Percentiles rank a stretch among this genome's conserved stretches.
Evolutionary conservation across 2,797 vertebrate genomes (phyloP).

Genomic region (Tapirus indicus): DNA sequence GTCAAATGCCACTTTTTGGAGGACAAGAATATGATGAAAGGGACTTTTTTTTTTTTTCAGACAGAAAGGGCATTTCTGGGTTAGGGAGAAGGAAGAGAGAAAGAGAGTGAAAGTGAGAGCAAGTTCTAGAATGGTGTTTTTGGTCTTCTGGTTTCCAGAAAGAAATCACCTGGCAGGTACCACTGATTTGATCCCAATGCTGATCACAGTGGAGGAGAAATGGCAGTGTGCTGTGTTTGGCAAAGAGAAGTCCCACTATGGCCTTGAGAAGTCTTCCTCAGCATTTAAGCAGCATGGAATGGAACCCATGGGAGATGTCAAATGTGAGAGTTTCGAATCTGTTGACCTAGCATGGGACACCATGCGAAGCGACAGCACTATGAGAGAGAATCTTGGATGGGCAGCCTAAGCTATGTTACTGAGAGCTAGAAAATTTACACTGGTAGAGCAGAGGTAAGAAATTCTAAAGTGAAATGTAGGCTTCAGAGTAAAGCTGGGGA

Average conservation of each 20-base stretch:
- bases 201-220: background rate
- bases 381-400: background rate
- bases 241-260: background rate
- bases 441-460: background rate
- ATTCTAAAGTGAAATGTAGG: background rate
- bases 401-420: background rate
- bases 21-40: background rate
- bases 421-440: background rate
- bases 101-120: background rate
- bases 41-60: background rate
- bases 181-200: background rate
- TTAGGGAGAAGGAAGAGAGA: background rate
- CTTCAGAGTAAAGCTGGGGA: background rate
- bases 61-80: background rate
- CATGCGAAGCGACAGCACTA: fast-evolving
- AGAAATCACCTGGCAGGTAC: background rate
- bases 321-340: background rate
- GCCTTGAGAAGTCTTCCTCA: background rate
- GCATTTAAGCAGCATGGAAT: background rate
- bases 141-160: background rate
- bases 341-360: background rate
- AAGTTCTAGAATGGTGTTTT: background rate
- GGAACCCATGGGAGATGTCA: background rate
- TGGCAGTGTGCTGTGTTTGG: background rate
- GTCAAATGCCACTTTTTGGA: background rate